Conservation (phyloP, 1,140 invertebrate species). For the Frieseomelitta varia region DNA sequence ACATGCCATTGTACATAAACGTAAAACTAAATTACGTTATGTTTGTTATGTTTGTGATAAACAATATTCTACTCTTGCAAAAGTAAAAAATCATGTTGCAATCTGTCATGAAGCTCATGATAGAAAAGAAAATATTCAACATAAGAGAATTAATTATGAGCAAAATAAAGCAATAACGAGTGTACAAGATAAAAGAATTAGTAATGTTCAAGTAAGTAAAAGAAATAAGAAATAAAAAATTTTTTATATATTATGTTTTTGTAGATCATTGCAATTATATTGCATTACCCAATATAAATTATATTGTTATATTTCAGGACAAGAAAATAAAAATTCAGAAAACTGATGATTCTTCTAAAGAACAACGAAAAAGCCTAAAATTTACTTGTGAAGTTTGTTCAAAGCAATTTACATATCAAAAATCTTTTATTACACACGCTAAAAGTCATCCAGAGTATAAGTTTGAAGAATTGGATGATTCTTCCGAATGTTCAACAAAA, state of each 20-base stretch:
- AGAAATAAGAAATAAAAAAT: no score
- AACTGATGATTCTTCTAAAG: conserved; percentile 17
- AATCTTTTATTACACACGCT: conserved; percentile 72
- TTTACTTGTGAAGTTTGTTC: conserved; percentile 74
- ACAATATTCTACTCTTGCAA: conserved; percentile 67
- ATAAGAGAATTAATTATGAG: conserved; percentile 39
- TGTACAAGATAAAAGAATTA: conserved; percentile 32
- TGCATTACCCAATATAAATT: not conserved
- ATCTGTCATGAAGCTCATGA: conserved; percentile 53
- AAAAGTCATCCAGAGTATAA: conserved; percentile 72
- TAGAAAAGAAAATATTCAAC: conserved; percentile 46
- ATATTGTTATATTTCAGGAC: conserved; percentile 24
- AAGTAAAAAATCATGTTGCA: conserved; percentile 68
- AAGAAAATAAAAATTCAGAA: conserved; percentile 32
- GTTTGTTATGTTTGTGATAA: conserved; percentile 74
- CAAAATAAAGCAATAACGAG: conserved; percentile 23
- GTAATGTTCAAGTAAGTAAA: conserved; percentile 23
- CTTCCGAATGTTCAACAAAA: conserved; percentile 11
- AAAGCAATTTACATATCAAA: conserved; percentile 76
- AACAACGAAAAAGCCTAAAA: conserved; percentile 67
- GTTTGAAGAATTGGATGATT: conserved; percentile 38
- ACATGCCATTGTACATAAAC: conserved; percentile 69
- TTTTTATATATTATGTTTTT: no score
- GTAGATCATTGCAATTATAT: not conserved
- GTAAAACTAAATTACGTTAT: conserved; percentile 69